Conservation (phyloP, 2,888 invertebrate species). For the Habrosyne pyritoides region DNA sequence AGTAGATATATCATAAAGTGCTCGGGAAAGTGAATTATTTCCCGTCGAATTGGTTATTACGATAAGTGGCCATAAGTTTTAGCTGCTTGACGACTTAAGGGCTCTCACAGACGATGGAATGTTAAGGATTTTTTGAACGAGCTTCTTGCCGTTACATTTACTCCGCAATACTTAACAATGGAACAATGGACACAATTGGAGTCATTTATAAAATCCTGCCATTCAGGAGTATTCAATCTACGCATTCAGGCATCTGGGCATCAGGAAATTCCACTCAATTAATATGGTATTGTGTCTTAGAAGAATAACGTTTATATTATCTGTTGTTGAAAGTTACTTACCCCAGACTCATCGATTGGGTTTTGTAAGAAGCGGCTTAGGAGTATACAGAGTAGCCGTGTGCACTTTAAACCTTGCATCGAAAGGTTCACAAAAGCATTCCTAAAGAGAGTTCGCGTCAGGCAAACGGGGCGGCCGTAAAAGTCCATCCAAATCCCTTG, state of each 20-base stretch:
- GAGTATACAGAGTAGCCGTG: too few relatives aligned
- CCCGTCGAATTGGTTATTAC: constrained; percentile 9
- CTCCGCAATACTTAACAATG: neutral
- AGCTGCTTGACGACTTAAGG: constrained; percentile 2
- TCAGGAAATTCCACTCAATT: neutral
- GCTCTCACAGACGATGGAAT: constrained; percentile 1
- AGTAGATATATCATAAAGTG: constrained; percentile 3
- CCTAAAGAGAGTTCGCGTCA: too few relatives aligned
- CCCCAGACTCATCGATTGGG: too few relatives aligned
- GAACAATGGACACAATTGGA: neutral
- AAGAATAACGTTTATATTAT: too few relatives aligned
- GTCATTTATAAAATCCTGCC: neutral
- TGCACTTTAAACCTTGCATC: too few relatives aligned
- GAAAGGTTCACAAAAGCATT: too few relatives aligned
- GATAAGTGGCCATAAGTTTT: constrained; percentile 10
- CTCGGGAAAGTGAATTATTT: constrained; percentile 6
- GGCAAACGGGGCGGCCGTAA: too few relatives aligned
- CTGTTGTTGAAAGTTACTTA: too few relatives aligned
- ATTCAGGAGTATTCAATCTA: neutral
- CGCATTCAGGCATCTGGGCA: neutral
- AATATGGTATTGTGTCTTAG: too few relatives aligned
- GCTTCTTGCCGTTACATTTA: neutral
- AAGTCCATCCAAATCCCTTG: too few relatives aligned
- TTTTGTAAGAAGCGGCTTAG: too few relatives aligned
- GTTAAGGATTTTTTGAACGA: neutral